Base-by-base conservation (phyloP, 2,888 invertebrate genomes). In the Pollenia griseotomentosa region DNA sequence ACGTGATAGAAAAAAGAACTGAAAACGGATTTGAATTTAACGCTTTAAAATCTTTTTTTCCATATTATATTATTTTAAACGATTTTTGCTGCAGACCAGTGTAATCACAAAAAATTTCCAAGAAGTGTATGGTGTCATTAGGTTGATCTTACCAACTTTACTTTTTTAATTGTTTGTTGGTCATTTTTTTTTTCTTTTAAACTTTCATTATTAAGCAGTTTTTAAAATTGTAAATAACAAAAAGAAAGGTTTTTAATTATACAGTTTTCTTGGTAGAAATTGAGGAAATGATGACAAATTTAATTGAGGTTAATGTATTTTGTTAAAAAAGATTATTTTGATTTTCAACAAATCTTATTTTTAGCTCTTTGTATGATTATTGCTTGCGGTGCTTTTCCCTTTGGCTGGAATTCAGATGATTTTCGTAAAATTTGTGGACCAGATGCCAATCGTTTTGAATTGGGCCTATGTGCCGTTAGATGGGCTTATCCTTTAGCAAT, bases 401-500 rank as follows among this genome's bases (percentile, higher is more conserved):
- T 97, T 9, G 98, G 97, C 1, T 99, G 98, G 98, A 96, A 97
- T 91, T 96, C 97, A 74, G 95, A 96, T 2, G 95, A 96, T 82
- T 97, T 99, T 48, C 95, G 96, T 88, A 96, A 96, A 91, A 97
- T 98, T 1, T 99, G 99, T 91, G 98, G 98, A 0, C 95, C 96
- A 12, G 95, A 96, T 0, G 97, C 97, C 0, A 96, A 96, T 90
- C 96, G 96, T 90, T 97, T 96, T 89, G 94, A 95, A 90, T 94
- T 95, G 94, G 99, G 98, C 53, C 96, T 96, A 40, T 99, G 99
- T 92, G 97, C 96, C 88, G 95, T 99, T 78, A 95, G 98, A 90
- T 98, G 98, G 98, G 98, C 98, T 6, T 98, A 97, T 94, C 96
- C 98, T 12, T 94, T 99, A 90, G 98, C 98, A 8, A 97, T 97